phyloP scores from a whole-genome alignment of 1,140 invertebrate species.

The Euschistus heros region DNA sequence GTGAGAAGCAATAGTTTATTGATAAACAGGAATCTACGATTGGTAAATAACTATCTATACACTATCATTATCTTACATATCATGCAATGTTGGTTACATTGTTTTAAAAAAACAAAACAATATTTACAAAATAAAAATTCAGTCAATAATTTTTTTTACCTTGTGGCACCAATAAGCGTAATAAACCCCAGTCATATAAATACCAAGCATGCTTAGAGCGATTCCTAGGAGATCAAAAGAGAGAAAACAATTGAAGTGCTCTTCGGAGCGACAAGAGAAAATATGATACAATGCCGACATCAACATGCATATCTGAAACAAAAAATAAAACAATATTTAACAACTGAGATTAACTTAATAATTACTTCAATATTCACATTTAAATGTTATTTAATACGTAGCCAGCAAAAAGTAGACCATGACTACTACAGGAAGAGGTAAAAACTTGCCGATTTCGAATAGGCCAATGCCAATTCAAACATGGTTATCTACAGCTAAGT shows the following conservation, averaged over 20 bases:
- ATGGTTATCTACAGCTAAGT: too few species aligned
- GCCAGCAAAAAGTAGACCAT: too few species aligned
- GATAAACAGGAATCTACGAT: too few species aligned
- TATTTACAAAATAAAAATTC: conserved; percentile 9
- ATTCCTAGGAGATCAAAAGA: conserved; percentile 89
- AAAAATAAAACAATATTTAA: too few species aligned
- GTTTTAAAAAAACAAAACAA: background rate
- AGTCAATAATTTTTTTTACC: conserved; percentile 42
- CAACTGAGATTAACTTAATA: too few species aligned
- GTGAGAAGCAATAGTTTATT: too few species aligned
- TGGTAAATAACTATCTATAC: too few species aligned
- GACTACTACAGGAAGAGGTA: too few species aligned
- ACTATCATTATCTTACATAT: background rate
- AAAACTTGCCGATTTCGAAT: too few species aligned
- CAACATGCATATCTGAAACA: conserved; percentile 79
- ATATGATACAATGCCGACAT: conserved; percentile 87
- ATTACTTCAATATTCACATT: too few species aligned
- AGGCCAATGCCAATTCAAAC: too few species aligned
- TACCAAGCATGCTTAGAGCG: conserved; percentile 79
- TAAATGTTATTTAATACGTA: too few species aligned
- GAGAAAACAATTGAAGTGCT: conserved; percentile 75
- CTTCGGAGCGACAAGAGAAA: conserved; percentile 82
- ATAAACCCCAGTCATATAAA: conserved; percentile 91
- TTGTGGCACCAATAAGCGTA: conserved; percentile 93
- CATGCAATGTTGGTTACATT: background rate